Percentiles rank a stretch among this genome's conserved stretches.
These are phyloP conservation scores for Knipowitschia caucasica DNA, from an alignment of 2,797 vertebrate genomes.

Conservation along the genomic window DNA sequence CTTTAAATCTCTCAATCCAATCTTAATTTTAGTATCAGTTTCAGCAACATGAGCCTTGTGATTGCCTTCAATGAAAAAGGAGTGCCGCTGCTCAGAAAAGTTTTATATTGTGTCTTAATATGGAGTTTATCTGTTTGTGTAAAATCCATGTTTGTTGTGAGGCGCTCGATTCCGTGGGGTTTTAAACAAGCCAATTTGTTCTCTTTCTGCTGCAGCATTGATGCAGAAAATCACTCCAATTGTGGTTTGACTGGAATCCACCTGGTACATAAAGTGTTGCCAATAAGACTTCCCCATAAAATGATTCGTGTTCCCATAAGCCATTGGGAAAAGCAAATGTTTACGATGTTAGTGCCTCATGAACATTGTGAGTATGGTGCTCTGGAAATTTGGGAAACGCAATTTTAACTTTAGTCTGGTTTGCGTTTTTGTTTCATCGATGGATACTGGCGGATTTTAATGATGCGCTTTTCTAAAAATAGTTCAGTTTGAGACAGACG, in stretches of 20 bases:
- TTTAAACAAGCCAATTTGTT: neutral
- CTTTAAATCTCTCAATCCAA: too few relatives aligned
- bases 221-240: neutral
- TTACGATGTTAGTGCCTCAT: neutral
- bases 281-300: neutral
- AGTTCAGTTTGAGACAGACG: neutral
- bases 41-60: too few relatives aligned
- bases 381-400: too few relatives aligned
- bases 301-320: slow-evolving; percentile 2
- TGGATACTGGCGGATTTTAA: neutral
- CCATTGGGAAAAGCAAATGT: neutral
- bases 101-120: too few relatives aligned
- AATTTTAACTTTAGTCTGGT: neutral
- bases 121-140: too few relatives aligned
- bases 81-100: too few relatives aligned
- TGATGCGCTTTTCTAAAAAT: slow-evolving; percentile 3
- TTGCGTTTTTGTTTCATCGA: neutral
- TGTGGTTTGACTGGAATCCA: neutral
- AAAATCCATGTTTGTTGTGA: neutral
- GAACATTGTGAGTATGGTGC: too few relatives aligned
- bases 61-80: too few relatives aligned
- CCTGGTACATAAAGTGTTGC: neutral
- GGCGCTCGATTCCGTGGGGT: neutral
- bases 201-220: slow-evolving; percentile 1
- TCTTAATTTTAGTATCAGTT: too few relatives aligned